phyloP scores from a whole-genome alignment of 2,113 vertebrate species.

The Silurus meridionalis region DNA sequence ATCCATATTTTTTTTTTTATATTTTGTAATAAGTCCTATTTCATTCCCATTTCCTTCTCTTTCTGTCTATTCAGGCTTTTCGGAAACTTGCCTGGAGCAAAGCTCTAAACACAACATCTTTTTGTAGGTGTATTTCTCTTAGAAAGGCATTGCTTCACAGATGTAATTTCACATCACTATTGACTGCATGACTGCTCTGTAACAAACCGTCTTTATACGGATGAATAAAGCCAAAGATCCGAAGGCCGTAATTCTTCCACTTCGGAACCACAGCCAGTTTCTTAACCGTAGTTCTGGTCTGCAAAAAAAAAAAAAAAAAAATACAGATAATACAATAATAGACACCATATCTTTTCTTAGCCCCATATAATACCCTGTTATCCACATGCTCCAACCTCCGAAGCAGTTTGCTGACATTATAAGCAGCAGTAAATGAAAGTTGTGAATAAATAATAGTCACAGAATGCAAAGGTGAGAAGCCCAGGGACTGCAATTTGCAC shows the following conservation, averaged over 20 bases:
- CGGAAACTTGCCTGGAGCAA: neutral
- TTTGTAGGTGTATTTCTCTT: neutral
- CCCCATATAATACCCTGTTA: slow-evolving; percentile 3
- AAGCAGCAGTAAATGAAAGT: slow-evolving; percentile 9
- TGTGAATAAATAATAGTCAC: neutral
- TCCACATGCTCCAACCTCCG: slow-evolving; percentile 23
- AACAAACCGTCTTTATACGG: slow-evolving; percentile 90
- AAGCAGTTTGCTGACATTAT: slow-evolving; percentile 20
- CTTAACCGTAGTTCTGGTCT: slow-evolving; percentile 90
- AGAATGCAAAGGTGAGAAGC: slow-evolving; percentile 22
- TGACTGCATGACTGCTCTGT: neutral
- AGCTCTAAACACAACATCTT: neutral
- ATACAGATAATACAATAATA: neutral
- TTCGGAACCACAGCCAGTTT: slow-evolving; percentile 96
- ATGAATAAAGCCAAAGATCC: slow-evolving; percentile 96
- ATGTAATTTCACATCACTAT: neutral
- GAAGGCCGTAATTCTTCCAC: slow-evolving; percentile 97
- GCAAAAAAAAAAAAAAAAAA: slow-evolving; percentile 24
- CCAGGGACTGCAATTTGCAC: slow-evolving; percentile 15
- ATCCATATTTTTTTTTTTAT: neutral
- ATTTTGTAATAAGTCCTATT: neutral
- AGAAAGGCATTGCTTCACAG: neutral
- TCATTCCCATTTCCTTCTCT: neutral
- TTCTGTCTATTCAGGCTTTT: neutral
- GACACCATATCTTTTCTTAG: slow-evolving; percentile 19